Evolutionary conservation across 2,797 vertebrate species (phyloP).

Genomic region (Lagodon rhomboides): DNA sequence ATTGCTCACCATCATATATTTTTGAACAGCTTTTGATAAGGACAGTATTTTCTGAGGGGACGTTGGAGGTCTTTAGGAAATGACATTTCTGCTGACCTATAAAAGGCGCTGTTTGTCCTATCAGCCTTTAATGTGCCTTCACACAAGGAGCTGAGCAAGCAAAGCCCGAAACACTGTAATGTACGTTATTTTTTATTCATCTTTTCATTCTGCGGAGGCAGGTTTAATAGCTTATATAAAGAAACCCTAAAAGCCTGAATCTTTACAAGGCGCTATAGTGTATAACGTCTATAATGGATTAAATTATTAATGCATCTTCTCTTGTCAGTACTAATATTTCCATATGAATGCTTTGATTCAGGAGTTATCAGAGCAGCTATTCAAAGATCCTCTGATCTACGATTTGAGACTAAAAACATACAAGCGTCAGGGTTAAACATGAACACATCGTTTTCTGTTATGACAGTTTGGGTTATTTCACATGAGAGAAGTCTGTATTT

Average conservation of each 20-base stretch:
- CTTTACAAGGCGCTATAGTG: slow-evolving; percentile 4
- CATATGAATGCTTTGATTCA: slow-evolving; percentile 2
- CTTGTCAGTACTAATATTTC: slow-evolving; percentile 9
- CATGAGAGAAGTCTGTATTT: not conserved
- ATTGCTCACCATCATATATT: slow-evolving; percentile 67
- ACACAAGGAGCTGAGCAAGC: slow-evolving; percentile 44
- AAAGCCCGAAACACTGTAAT: slow-evolving; percentile 36
- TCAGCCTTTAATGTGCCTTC: slow-evolving; percentile 21
- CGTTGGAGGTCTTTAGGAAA: slow-evolving; percentile 52
- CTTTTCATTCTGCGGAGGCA: slow-evolving; percentile 25
- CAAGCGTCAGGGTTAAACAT: not conserved
- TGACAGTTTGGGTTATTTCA: not conserved
- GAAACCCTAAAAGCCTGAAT: not conserved
- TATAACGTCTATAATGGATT: slow-evolving; percentile 6
- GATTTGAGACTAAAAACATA: not conserved
- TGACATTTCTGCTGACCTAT: slow-evolving; percentile 69
- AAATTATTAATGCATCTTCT: slow-evolving; percentile 17
- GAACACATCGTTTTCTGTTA: not conserved
- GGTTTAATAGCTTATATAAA: slow-evolving; percentile 20
- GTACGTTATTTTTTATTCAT: slow-evolving; percentile 37
- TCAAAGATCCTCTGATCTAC: slow-evolving; percentile 17
- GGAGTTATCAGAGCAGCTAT: not conserved
- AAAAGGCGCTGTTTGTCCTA: slow-evolving; percentile 60
- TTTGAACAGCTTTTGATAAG: slow-evolving; percentile 68
- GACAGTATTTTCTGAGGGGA: slow-evolving; percentile 58